Percentiles rank a stretch among this genome's conserved stretches.
These are phyloP conservation scores for Cistogaster globosa DNA, from an alignment of 2,888 invertebrate genomes.

Conservation along the genomic window DNA sequence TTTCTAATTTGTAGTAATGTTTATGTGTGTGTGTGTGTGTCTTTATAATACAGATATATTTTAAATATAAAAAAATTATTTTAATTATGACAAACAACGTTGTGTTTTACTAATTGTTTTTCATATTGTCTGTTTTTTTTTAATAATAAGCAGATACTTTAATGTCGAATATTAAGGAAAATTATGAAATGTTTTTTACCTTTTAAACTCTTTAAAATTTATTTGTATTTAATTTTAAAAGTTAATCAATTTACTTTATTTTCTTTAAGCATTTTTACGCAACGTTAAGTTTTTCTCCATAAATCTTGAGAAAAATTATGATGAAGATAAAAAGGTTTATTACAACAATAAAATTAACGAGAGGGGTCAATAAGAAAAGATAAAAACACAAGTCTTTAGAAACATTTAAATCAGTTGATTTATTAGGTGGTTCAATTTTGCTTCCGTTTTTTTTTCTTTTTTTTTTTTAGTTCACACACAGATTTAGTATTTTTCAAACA, in stretches of 20 bases:
- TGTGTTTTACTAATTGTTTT: constrained; percentile 38
- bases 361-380: neutral
- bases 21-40: constrained; percentile 2
- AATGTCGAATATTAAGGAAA: constrained; percentile 5
- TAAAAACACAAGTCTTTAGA: constrained; percentile 1
- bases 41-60: constrained; percentile 36
- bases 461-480: no score
- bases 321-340: constrained; percentile 19
- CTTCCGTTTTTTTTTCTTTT: no score
- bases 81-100: constrained; percentile 42
- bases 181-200: neutral
- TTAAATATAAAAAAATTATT: constrained; percentile 31
- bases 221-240: neutral
- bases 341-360: constrained; percentile 16
- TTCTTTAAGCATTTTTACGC: constrained; percentile 56
- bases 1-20: constrained; percentile 48
- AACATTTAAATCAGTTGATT: no score
- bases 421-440: no score
- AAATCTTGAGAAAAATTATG: constrained; percentile 10
- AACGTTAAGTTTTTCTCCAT: constrained; percentile 52
- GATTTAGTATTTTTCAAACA: no score
- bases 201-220: constrained; percentile 10
- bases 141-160: neutral
- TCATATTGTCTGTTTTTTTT: neutral
- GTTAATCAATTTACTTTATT: constrained; percentile 57